A percentile compares a stretch with the other conserved stretches of the same genome.
Conservation (phyloP, 2,888 invertebrate genomes). For the Brenthis ino region DNA sequence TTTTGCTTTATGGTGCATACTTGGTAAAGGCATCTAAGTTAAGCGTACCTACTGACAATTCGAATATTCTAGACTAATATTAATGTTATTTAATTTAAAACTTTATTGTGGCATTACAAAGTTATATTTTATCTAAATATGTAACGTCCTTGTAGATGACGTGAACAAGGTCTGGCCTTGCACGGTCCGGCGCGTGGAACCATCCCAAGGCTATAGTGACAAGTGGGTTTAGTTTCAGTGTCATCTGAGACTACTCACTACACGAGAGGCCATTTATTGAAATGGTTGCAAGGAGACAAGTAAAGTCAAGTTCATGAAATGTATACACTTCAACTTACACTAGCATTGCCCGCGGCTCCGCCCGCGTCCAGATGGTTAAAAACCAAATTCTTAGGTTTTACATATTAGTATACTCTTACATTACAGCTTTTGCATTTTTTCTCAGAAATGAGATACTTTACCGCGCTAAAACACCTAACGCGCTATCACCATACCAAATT, state of each 20-base stretch:
- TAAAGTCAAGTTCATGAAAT: slow-evolving; percentile 11
- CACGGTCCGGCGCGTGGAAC: slow-evolving; percentile 71
- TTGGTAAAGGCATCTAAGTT: slow-evolving; percentile 18
- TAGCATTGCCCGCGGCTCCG: too few species aligned
- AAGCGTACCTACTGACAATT: background rate
- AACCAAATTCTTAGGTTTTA: too few species aligned
- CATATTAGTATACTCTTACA: too few species aligned
- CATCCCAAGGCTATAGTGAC: slow-evolving; percentile 71
- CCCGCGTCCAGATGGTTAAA: too few species aligned
- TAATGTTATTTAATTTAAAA: slow-evolving; percentile 8
- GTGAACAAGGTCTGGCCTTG: slow-evolving; percentile 68
- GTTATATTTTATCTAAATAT: background rate
- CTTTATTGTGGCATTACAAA: slow-evolving; percentile 8
- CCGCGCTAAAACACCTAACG: too few species aligned
- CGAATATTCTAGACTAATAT: slow-evolving; percentile 15
- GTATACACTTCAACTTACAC: background rate
- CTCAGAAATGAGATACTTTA: too few species aligned
- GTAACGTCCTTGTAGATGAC: slow-evolving; percentile 57
- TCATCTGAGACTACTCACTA: slow-evolving; percentile 50
- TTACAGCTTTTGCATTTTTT: too few species aligned
- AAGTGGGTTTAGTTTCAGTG: slow-evolving; percentile 75
- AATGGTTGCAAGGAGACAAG: slow-evolving; percentile 4
- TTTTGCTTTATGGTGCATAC: slow-evolving; percentile 16
- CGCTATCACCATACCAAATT: too few species aligned
- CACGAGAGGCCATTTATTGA: slow-evolving; percentile 13